Evolutionary conservation across 2,797 vertebrate genomes (phyloP), one percentile per base, ranked within the genome.

Genomic region (Aotus griseimembra): DNA sequence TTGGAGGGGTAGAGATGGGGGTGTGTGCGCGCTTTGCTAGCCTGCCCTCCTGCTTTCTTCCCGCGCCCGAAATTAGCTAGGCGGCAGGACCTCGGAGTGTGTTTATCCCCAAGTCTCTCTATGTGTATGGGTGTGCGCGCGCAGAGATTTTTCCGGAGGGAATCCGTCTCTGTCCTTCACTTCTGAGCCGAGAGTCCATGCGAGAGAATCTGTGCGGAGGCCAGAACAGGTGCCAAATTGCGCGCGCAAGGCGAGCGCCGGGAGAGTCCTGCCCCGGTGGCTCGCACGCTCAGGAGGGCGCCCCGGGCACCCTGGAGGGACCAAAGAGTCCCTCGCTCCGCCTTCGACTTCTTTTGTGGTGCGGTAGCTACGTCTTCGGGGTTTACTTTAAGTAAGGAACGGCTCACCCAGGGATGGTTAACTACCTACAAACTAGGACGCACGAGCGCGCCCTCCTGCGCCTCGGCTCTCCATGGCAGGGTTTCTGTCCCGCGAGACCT

Each of bases 361-460:
- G 93, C 55, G 0, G 50, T 90, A 33, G 44, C 81, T 79, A 61
- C 22, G 22, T 50, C 58, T 64, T 85, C 11, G 5, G 61, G 46
- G 28, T 83, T 93, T 82, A 20, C 61, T 82, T 81, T 67, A 87
- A 90, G 44, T 55, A 76, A 92, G 50, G 82, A 55, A 30, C 20
- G 2, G 46, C 26, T 92, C 36, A 14, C 36, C 55, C 26, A 10
- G 24, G 39, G 41, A 88, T 33, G 76, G 61, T 80, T 80, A n/a
- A 86, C 24, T 67, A 72, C 90, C 88, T 46, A 24, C 0, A 24
- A 94, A 50, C 81, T 13, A 46, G 82, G 87, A 67, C 84, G 73
- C 94, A 46, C 33, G 8, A 95, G 96, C 80, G 93, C 95, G 94
- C 93, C 97, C 97, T 98, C 91, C 85, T 85, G 95, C 46, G 95